Conservation (phyloP, 1,140 invertebrate genomes). For the Bombus vancouverensis region DNA sequence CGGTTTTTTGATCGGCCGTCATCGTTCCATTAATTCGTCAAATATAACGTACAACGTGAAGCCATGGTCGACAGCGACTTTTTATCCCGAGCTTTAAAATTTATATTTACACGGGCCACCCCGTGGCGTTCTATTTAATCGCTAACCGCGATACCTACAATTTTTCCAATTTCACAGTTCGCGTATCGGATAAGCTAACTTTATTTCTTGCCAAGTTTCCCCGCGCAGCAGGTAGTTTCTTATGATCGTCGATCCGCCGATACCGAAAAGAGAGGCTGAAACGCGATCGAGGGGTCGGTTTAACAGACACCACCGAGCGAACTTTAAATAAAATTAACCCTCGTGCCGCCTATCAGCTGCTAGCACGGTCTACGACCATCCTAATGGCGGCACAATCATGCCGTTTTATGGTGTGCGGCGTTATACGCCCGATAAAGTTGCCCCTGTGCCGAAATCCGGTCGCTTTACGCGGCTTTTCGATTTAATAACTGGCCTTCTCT, state of each 20-base stretch:
- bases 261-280: too few relatives aligned
- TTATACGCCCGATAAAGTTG: conserved; percentile 22
- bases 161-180: conserved; percentile 4
- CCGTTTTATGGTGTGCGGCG: conserved; percentile 15
- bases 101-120: neutral
- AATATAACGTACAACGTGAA: neutral
- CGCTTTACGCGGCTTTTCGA: conserved; percentile 10
- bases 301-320: neutral
- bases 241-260: neutral
- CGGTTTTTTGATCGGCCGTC: neutral
- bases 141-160: neutral
- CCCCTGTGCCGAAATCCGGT: conserved; percentile 3
- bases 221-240: neutral
- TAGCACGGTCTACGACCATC: neutral
- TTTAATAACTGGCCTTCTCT: conserved; percentile 19
- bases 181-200: neutral
- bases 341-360: neutral
- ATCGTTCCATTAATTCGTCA: neutral
- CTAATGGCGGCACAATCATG: neutral
- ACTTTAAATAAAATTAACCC: conserved; percentile 39
- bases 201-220: neutral
- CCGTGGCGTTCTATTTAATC: neutral
- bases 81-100: neutral
- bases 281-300: neutral
- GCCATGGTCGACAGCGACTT: neutral